These are phyloP conservation scores for Lasioglossum marginatum DNA, from an alignment of 2,888 invertebrate genomes.

Conservation along the genomic window DNA sequence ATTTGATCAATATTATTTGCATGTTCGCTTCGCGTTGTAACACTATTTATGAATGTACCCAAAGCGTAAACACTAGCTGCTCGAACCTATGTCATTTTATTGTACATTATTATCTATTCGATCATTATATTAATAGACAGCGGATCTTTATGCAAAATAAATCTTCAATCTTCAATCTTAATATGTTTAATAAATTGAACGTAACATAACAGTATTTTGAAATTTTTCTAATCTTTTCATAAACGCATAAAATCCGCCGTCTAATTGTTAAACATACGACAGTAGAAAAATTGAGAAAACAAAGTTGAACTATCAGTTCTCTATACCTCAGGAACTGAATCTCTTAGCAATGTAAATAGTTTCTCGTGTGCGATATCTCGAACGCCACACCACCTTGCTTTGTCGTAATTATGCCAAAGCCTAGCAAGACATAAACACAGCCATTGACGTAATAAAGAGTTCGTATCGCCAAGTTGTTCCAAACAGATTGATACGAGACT, in stretches of 20 bases:
- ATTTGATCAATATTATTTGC: slow-evolving; percentile 97
- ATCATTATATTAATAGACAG: neutral
- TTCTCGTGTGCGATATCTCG: slow-evolving; percentile 98
- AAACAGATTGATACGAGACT: slow-evolving; percentile 96
- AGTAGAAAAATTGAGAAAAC: slow-evolving; percentile 5
- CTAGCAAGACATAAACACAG: slow-evolving; percentile 95
- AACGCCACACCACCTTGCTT: slow-evolving; percentile 97
- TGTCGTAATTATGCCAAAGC: slow-evolving; percentile 95
- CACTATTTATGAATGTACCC: slow-evolving; percentile 96
- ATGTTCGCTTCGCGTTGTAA: slow-evolving; percentile 94
- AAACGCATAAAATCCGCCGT: too few species aligned
- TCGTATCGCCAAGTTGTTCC: slow-evolving; percentile 92
- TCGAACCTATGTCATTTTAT: slow-evolving; percentile 87
- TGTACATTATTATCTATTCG: slow-evolving; percentile 3
- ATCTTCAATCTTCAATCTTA: too few species aligned
- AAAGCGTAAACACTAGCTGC: slow-evolving; percentile 97
- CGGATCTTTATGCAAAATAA: too few species aligned
- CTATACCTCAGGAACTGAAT: slow-evolving; percentile 93
- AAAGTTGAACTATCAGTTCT: neutral
- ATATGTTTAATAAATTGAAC: too few species aligned
- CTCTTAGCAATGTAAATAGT: slow-evolving; percentile 91
- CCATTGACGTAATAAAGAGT: slow-evolving; percentile 92
- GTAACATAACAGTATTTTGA: too few species aligned
- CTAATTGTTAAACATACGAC: neutral
- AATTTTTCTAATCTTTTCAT: too few species aligned